Evolutionary conservation across 2,113 vertebrate genomes (phyloP).

Genomic region (Ovibos moschatus): DNA sequence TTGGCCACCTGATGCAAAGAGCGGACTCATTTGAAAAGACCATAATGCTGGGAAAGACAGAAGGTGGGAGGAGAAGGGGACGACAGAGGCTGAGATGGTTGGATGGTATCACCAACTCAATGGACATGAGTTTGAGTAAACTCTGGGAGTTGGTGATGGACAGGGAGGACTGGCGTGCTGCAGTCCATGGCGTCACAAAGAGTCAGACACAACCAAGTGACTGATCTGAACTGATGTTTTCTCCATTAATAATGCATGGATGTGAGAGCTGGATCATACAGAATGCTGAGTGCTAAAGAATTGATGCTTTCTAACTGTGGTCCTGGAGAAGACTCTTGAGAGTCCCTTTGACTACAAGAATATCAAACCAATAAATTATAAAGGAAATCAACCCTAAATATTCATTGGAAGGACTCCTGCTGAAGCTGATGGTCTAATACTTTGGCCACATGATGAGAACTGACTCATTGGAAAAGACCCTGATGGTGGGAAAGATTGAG

Average conservation of each 20-base stretch:
- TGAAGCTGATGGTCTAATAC: not conserved
- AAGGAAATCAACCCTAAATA: not conserved
- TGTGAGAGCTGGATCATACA: not conserved
- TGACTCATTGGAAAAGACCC: not conserved
- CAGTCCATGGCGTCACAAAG: not conserved
- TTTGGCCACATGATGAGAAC: not conserved
- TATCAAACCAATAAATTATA: not conserved
- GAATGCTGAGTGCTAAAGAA: not conserved
- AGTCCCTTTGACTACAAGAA: not conserved
- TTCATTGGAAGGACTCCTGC: not conserved
- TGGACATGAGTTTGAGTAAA: not conserved
- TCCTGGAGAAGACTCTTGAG: not conserved
- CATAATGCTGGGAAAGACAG: not conserved
- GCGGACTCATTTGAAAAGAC: not conserved
- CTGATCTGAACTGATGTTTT: not conserved
- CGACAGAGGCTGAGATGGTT: not conserved
- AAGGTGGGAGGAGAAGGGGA: not conserved
- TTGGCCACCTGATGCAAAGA: not conserved
- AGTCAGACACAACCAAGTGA: not conserved
- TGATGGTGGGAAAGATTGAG: not conserved
- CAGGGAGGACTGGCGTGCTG: not conserved
- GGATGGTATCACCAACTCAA: not conserved
- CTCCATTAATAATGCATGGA: not conserved
- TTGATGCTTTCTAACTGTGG: not conserved
- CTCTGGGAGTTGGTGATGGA: not conserved